Evolutionary conservation across 2,797 vertebrate genomes (phyloP).

Genomic region (Hapalemur alaotrensis): DNA sequence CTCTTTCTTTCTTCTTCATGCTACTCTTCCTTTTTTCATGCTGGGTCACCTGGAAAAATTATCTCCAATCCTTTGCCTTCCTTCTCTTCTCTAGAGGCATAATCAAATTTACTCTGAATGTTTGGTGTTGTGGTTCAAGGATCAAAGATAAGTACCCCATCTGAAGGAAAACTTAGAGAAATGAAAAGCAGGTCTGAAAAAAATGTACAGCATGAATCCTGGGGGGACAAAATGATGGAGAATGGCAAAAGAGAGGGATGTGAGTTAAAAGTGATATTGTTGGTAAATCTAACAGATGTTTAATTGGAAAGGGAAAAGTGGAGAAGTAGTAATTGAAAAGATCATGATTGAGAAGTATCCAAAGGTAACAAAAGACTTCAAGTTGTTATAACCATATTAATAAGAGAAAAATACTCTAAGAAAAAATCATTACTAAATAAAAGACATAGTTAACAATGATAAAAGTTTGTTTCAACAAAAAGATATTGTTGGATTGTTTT

Average conservation of each 20-base stretch:
- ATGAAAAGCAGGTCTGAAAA: neutral
- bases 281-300: neutral
- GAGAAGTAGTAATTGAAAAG: neutral
- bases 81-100: neutral
- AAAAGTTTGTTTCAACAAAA: neutral
- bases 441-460: neutral
- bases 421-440: neutral
- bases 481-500: neutral
- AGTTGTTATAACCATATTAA: too few relatives aligned
- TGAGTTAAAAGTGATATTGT: neutral
- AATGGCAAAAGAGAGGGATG: neutral
- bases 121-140: neutral
- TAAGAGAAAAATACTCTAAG: neutral
- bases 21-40: neutral
- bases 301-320: neutral
- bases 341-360: neutral
- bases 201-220: neutral
- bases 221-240: neutral
- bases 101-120: neutral
- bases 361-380: neutral
- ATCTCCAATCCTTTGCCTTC: neutral
- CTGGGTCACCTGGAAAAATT: neutral
- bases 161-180: neutral
- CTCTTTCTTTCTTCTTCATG: neutral
- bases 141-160: neutral